A percentile compares a stretch with the other conserved stretches of the same genome.
phyloP scores from a whole-genome alignment of 2,797 vertebrate genomes.

The Leptoclinus maculatus region DNA sequence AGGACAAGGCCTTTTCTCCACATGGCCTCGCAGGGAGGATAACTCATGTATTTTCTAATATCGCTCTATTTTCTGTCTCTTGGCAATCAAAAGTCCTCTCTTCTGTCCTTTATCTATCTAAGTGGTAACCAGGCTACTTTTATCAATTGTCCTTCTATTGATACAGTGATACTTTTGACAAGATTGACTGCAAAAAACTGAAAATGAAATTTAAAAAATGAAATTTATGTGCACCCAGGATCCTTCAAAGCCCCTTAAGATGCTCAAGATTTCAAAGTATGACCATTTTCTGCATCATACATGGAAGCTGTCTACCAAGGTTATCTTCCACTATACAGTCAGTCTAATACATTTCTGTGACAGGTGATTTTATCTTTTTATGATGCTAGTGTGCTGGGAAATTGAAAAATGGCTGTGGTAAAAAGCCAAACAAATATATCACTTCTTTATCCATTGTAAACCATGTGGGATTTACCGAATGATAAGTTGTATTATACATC shows the following conservation, averaged over 20 bases:
- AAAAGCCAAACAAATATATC: constrained; percentile 47
- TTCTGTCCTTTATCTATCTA: constrained; percentile 27
- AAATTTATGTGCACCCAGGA: constrained; percentile 13
- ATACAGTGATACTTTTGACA: constrained; percentile 7
- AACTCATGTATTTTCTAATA: constrained; percentile 56
- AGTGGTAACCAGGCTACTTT: constrained; percentile 8
- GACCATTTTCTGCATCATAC: constrained; percentile 18
- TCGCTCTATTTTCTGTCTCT: constrained; percentile 39
- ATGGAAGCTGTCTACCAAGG: constrained; percentile 24
- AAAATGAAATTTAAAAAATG: not conserved
- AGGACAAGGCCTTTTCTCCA: constrained; percentile 66
- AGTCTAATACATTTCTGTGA: constrained; percentile 36
- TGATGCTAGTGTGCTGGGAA: constrained; percentile 14
- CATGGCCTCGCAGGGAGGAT: constrained; percentile 51
- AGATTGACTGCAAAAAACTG: not conserved
- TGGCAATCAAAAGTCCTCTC: constrained; percentile 35
- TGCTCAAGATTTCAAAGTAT: constrained; percentile 25
- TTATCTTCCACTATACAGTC: constrained; percentile 36
- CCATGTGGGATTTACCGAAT: constrained; percentile 40
- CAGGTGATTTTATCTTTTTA: constrained; percentile 50
- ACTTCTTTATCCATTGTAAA: constrained; percentile 48
- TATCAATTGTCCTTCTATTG: constrained; percentile 7
- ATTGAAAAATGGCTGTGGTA: constrained; percentile 48
- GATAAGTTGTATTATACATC: constrained; percentile 46
- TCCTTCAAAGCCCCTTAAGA: constrained; percentile 18